phyloP scores from a whole-genome alignment of 2,113 vertebrate genomes.

The Etheostoma cragini region DNA sequence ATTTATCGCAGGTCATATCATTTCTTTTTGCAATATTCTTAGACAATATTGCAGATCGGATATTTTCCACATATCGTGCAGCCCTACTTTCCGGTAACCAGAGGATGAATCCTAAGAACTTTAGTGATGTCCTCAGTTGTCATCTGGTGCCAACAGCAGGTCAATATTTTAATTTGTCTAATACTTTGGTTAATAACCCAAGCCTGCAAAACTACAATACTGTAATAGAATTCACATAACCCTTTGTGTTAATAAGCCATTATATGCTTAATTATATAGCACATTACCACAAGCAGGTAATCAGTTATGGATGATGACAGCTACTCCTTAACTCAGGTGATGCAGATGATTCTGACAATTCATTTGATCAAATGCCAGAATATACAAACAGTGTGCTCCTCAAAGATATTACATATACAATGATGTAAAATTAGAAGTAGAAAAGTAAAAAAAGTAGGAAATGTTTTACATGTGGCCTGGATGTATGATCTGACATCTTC shows the following conservation, averaged over 20 bases:
- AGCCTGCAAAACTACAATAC: no score
- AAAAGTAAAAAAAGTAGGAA: no score
- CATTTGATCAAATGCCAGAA: neutral
- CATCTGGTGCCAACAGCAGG: no score
- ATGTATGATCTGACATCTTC: neutral
- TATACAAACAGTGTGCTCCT: neutral
- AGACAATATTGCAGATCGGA: no score
- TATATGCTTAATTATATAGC: neutral
- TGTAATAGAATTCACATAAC: neutral
- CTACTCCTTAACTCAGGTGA: neutral
- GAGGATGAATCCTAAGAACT: no score
- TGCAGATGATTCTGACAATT: neutral
- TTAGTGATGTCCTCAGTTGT: no score
- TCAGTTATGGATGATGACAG: neutral
- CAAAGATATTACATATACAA: neutral
- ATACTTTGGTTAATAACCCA: no score
- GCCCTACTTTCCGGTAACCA: no score
- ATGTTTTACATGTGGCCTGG: neutral
- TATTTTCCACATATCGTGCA: no score
- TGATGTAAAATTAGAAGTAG: neutral
- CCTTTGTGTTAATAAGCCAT: neutral
- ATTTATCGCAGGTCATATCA: no score
- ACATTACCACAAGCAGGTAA: neutral
- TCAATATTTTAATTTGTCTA: no score
- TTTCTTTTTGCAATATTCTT: no score